Evolutionary conservation across 2,888 invertebrate species (phyloP).

Genomic region (Phaedon cochleariae): DNA sequence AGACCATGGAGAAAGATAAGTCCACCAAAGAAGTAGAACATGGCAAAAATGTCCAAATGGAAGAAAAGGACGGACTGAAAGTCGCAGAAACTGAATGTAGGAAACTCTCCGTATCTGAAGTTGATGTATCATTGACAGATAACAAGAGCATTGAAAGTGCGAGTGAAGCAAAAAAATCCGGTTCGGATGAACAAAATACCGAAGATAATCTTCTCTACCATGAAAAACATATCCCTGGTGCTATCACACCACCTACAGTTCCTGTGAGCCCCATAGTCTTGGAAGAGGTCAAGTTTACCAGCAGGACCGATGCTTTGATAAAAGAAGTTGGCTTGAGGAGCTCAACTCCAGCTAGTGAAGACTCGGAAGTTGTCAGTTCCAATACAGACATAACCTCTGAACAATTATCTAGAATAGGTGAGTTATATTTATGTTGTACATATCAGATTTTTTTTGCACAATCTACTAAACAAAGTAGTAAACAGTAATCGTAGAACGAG

Average conservation of each 20-base stretch:
- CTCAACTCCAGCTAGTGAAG: slow-evolving; percentile 72
- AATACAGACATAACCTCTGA: slow-evolving; percentile 71
- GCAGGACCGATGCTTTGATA: slow-evolving; percentile 64
- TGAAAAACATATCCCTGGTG: slow-evolving; percentile 59
- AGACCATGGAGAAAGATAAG: slow-evolving; percentile 41
- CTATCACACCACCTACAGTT: slow-evolving; percentile 74
- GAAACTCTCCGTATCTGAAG: neutral
- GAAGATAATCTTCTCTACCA: slow-evolving; percentile 51
- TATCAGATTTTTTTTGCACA: too few relatives aligned
- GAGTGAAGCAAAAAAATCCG: slow-evolving; percentile 47
- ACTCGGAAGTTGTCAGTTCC: slow-evolving; percentile 67
- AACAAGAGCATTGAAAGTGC: too few relatives aligned
- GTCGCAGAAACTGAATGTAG: slow-evolving; percentile 14
- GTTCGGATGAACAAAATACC: slow-evolving; percentile 50
- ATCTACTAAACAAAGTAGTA: too few relatives aligned
- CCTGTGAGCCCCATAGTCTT: slow-evolving; percentile 69
- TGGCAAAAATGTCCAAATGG: too few relatives aligned
- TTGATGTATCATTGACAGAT: slow-evolving; percentile 13
- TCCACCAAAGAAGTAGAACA: neutral
- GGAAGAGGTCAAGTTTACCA: slow-evolving; percentile 58
- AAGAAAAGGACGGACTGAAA: neutral
- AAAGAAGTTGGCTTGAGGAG: slow-evolving; percentile 67
- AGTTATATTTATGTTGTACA: too few relatives aligned
- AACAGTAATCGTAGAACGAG: too few relatives aligned
- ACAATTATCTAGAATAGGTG: slow-evolving; percentile 65